Evolutionary conservation across 2,113 vertebrate genomes (phyloP).

Genomic region (Leptobrachium ailaonicum): DNA sequence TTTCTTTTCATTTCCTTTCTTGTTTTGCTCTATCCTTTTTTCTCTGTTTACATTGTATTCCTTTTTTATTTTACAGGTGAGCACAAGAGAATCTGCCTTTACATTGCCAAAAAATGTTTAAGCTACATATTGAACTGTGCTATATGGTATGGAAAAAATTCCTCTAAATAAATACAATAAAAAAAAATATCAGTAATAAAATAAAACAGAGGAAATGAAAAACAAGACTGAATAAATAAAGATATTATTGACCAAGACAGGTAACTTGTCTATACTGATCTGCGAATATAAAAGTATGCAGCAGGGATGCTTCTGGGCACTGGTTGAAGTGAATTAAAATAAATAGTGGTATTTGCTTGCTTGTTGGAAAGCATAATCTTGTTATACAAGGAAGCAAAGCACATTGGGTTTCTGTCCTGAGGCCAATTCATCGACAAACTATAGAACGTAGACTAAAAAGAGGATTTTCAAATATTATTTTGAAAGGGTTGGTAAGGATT

Average conservation of each 20-base stretch:
- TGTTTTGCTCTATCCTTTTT: too few relatives aligned
- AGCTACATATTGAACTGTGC: background rate
- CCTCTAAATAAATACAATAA: background rate
- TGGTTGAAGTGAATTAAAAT: slow-evolving; percentile 44
- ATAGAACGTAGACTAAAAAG: slow-evolving; percentile 5
- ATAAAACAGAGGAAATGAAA: background rate
- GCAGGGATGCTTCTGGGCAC: slow-evolving; percentile 31
- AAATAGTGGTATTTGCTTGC: slow-evolving; percentile 35
- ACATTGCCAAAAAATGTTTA: too few relatives aligned
- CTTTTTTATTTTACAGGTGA: too few relatives aligned
- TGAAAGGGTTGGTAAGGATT: background rate
- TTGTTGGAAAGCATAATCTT: slow-evolving; percentile 40
- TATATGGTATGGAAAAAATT: background rate
- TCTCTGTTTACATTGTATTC: too few relatives aligned
- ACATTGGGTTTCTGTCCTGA: slow-evolving; percentile 18
- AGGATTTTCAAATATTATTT: background rate
- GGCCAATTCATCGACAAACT: slow-evolving; percentile 37
- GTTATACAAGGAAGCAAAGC: slow-evolving; percentile 38
- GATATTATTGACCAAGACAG: background rate
- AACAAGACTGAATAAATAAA: background rate
- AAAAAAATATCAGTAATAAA: background rate
- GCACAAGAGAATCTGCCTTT: too few relatives aligned
- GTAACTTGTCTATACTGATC: background rate
- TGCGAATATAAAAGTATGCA: slow-evolving; percentile 5
- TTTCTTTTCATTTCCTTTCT: too few relatives aligned